Evolutionary conservation across 2,797 vertebrate species (phyloP), one percentile per base, ranked within the genome.

Genomic region (Alcedo atthis): DNA sequence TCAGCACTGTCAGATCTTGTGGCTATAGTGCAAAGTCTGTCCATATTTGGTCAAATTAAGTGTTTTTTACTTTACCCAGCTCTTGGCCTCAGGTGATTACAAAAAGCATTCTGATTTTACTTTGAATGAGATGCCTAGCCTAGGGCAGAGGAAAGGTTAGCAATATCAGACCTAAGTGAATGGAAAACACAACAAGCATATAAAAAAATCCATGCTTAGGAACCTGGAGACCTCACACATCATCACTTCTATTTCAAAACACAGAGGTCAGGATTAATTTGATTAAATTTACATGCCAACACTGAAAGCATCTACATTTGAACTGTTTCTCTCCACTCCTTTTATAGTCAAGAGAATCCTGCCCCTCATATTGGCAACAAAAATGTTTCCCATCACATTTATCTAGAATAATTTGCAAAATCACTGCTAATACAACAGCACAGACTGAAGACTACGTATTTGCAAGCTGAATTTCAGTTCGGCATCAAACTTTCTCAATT

Each of bases 301-400:
- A 62, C 13, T 58, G 7, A 43, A 69, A 92, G 35, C 17, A 70
- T 46, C 74, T 57, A n/a, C 17, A 32, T 53, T 42, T 57, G 25
- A 90, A 18, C 57, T 7, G 14, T 54, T 74, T 90, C 40, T 90
- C 81, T 80, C 57, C 64, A 58, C 15, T 90, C 90, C 76, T 86
- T 93, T 85, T 84, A 79, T 70, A 67, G 90, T 51, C 64, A 84
- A 63, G 55, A 91, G 28, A 91, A 78, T 67, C 32, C 35, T 79
- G 21, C 26, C 24, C 7, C 9, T 87, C 18, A 10, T 1, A 0
- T 1, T 78, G 28, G 49, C 51, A 83, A n/a, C 28, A 78, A 13
- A 74, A 59, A 57, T 20, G 2, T 87, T 94, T 95, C 89, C 57
- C 42, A 61, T 13, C 6, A 40, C 6, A 5, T 71, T 73, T 59